phyloP scores from a whole-genome alignment of 1,140 invertebrate species.

The Caenorhabditis briggsae region DNA sequence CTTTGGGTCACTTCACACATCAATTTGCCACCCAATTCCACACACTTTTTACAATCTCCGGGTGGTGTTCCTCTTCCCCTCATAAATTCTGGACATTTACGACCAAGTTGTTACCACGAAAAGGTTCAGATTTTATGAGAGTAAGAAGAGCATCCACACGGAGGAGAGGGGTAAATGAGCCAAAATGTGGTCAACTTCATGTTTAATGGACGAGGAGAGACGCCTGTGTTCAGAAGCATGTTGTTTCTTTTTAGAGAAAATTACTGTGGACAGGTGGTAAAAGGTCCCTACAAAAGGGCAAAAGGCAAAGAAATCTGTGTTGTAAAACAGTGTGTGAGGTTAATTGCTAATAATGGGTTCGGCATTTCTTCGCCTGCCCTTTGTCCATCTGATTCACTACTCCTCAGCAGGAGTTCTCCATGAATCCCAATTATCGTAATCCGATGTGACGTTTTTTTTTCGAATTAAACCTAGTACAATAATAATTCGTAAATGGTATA shows the following conservation, averaged over 20 bases:
- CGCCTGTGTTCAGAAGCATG: neutral
- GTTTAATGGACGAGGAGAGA: constrained; percentile 1
- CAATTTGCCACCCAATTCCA: constrained; percentile 51
- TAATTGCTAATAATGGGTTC: constrained; percentile 55
- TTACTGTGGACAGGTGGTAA: constrained; percentile 38
- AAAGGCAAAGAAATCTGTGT: constrained; percentile 26
- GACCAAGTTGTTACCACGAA: constrained; percentile 54
- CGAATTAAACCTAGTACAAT: constrained; percentile 16
- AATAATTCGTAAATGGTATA: neutral
- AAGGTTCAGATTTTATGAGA: constrained; percentile 48
- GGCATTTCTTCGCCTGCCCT: constrained; percentile 47
- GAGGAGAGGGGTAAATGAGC: constrained; percentile 31
- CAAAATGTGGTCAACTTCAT: constrained; percentile 14
- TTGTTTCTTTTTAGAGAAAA: constrained; percentile 6
- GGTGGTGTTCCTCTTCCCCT: constrained; percentile 24
- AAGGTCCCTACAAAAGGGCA: constrained; percentile 9
- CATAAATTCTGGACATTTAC: constrained; percentile 53
- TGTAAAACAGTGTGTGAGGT: constrained; percentile 51
- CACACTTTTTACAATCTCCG: constrained; percentile 49
- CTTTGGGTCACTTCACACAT: constrained; percentile 39
- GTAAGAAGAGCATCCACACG: neutral
- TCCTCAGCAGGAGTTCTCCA: constrained; percentile 10
- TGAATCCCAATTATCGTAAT: constrained; percentile 54
- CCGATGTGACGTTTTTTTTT: constrained; percentile 7
- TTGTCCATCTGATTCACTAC: constrained; percentile 42